Evolutionary conservation across 1,140 invertebrate genomes (phyloP), one percentile per base, ranked within the genome.

Genomic region (Ips typographus): DNA sequence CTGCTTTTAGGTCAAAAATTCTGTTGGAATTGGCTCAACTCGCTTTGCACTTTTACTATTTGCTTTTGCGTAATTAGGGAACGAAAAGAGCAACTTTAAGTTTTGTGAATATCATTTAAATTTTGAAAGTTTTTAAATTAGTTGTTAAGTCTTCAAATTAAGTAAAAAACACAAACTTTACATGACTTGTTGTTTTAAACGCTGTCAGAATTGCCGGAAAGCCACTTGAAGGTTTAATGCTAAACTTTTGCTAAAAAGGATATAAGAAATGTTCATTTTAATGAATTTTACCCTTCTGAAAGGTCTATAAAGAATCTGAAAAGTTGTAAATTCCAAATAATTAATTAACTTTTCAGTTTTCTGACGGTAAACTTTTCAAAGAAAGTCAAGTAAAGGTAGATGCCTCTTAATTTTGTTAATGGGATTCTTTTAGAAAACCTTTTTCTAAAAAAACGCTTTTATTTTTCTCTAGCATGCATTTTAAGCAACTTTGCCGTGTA

Each of bases 261-360:
- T 49, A 22, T 49, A 49, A 1, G 44, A 49, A 49, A 22, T 6
- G 44, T 49, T 49, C 7, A 49, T 6, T 49, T 49, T 49, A 49
- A 49, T 49, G 44, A 49, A 22, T 22, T 49, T 22, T 1, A 49
- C 6, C 44, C 44, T 49, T 49, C 7, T 49, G 22, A 49, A 49
- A 49, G 44, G 44, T 22, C 7, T 22, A 49, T 49, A 49, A 49
- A 49, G 44, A 49, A 49, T 49, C 44, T 22, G 44, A 49, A 22
- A 49, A 49, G 44, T 49, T 49, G 52, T 37, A 55, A 55, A 55
- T 38, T 55, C 52, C 37, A 36, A 55, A 55, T 55, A 55, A 55
- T 55, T 55, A 55, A 55, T 55, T 55, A 55, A 38, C 5, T 55
- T 55, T 22, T 6, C 7, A 49, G 22, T 49, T 49, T 49, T 49